Evolutionary conservation across 2,113 vertebrate species (phyloP).

Genomic region (Hemichromis elongatus): DNA sequence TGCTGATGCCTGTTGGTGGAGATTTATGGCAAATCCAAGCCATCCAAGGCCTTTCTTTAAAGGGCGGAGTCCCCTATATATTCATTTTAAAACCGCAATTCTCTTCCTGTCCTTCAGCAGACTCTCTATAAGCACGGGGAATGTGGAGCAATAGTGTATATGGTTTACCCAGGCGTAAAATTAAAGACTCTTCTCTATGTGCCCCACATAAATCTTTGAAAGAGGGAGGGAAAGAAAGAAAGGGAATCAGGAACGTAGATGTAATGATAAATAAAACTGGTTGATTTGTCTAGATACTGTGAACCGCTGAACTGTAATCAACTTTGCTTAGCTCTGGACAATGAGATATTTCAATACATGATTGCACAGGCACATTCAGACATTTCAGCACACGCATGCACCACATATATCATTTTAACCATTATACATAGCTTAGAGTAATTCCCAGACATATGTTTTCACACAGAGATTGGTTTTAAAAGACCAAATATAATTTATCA

Average conservation of each 20-base stretch:
- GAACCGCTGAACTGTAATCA: slow-evolving; percentile 33
- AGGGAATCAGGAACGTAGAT: background rate
- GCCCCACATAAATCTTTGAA: slow-evolving; percentile 56
- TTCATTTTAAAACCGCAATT: slow-evolving; percentile 42
- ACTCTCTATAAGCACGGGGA: slow-evolving; percentile 52
- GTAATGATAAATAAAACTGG: slow-evolving; percentile 30
- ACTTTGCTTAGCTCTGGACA: slow-evolving; percentile 10
- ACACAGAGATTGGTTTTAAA: slow-evolving; percentile 14
- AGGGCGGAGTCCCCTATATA: slow-evolving; percentile 28
- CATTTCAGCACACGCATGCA: background rate
- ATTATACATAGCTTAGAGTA: slow-evolving; percentile 2
- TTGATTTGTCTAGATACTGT: slow-evolving; percentile 37
- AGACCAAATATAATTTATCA: slow-evolving; percentile 34
- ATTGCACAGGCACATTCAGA: background rate
- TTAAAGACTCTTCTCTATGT: slow-evolving; percentile 62
- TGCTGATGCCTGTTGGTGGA: slow-evolving; percentile 8
- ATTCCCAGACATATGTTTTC: slow-evolving; percentile 2
- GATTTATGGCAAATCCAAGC: slow-evolving; percentile 33
- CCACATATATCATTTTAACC: background rate
- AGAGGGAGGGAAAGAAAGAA: background rate
- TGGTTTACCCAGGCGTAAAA: slow-evolving; percentile 67
- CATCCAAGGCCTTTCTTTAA: background rate
- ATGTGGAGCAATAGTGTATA: slow-evolving; percentile 53
- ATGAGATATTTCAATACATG: slow-evolving; percentile 21
- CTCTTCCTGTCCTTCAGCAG: slow-evolving; percentile 20